Percentiles rank a stretch among this genome's conserved stretches.
Conservation (phyloP, 2,113 vertebrate species). For the Neogobius melanostomus region DNA sequence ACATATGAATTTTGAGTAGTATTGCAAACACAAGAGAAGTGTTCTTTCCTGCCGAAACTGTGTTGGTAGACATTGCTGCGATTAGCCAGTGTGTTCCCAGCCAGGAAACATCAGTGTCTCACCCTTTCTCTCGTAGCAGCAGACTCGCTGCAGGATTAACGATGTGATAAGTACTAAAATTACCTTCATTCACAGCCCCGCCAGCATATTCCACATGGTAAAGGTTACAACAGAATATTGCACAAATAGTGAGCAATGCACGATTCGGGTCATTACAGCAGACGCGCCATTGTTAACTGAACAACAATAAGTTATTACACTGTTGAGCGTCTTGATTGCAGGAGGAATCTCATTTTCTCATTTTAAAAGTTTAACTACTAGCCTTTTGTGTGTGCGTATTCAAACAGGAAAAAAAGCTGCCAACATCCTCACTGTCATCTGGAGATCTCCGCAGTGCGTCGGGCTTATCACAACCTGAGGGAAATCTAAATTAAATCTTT, state of each 20-base stretch:
- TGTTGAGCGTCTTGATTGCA: conserved; percentile 21
- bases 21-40: background rate
- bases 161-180: conserved; percentile 64
- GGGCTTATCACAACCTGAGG: conserved; percentile 63
- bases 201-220: conserved; percentile 36
- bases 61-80: background rate
- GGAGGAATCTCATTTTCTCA: conserved; percentile 53
- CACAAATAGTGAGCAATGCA: conserved; percentile 20
- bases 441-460: conserved; percentile 54
- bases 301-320: conserved; percentile 35
- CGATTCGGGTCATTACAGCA: background rate
- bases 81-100: conserved; percentile 17
- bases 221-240: conserved; percentile 35
- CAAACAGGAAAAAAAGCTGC: conserved; percentile 56
- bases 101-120: conserved; percentile 40
- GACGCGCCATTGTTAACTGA: conserved; percentile 12
- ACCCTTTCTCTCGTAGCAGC: conserved; percentile 30
- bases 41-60: background rate
- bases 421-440: conserved; percentile 51
- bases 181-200: conserved; percentile 51
- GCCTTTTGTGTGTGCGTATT: conserved; percentile 54
- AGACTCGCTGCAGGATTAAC: conserved; percentile 64
- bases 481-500: conserved; percentile 76
- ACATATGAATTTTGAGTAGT: background rate
- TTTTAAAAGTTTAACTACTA: conserved; percentile 36